Evolutionary conservation across 2,888 invertebrate genomes (phyloP), one percentile per base, ranked within the genome.

Genomic region (Trachelus iudaicus): DNA sequence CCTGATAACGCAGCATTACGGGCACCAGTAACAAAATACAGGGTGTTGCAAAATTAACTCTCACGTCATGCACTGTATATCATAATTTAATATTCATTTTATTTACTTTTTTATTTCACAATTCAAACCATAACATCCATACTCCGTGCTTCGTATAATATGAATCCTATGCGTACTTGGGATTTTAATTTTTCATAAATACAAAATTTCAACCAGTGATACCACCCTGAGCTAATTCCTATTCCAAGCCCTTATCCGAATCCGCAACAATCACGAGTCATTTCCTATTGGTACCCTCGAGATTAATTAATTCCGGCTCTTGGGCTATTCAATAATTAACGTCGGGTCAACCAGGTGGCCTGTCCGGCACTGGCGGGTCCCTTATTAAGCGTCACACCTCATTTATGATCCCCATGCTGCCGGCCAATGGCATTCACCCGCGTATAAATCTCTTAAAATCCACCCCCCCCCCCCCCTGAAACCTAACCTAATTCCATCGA

Each of bases 241-340:
- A 56, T 56, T 56, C 9, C 9, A 23, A 23, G 23, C 56, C 23
- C 56, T 71, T 71, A 31, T 31, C 1, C 34, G 31, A 71, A 71
- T 34, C 31, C 71, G 71, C 31, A 71, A 56, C 56, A 56, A 23
- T 56, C 56, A 56, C 56, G 23, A 56, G 56, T 56, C 56, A 56
- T 56, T 56, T 56, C 56, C 56, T 56, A 56, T 56, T 56, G 56
- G 56, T 56, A 23, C 23, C 56, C 56, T 23, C 9, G 56, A 71
- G 77, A 75, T 75, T 77, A 75, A 77, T 75, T 75, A 74, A 77
- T 77, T 77, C 77, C 75, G 69, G 37, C 69, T 33, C 69, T 69
- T 35, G 37, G 35, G 75, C 75, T 69, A 77, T 77, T 77, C 71
- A 35, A 71, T 77, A 68, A 77, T 77, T 77, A 77, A 77, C 69